phyloP scores from a whole-genome alignment of 1,140 invertebrate species.

The Hirudo medicinalis region DNA sequence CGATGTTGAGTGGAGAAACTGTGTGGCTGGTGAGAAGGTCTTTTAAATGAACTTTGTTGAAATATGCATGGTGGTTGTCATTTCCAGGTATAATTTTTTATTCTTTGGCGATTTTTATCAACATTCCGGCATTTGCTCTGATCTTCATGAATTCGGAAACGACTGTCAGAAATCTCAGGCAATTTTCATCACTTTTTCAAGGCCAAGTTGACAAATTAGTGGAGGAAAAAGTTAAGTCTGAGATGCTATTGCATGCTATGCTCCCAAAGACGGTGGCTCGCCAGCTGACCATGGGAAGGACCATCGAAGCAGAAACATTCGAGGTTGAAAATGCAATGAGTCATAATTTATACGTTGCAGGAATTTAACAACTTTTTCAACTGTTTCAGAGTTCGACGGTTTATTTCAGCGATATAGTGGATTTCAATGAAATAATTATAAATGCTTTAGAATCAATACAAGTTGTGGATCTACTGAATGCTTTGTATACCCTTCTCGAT shows the following conservation, averaged over 20 bases:
- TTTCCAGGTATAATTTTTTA: slow-evolving; percentile 6
- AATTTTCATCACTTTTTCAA: background rate
- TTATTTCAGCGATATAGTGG: slow-evolving; percentile 27
- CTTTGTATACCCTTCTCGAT: slow-evolving; percentile 25
- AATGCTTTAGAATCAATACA: slow-evolving; percentile 21
- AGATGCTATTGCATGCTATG: slow-evolving; percentile 10
- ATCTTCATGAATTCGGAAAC: slow-evolving; percentile 9
- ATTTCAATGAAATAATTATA: slow-evolving; percentile 24
- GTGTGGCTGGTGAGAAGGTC: background rate
- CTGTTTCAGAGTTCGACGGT: slow-evolving; percentile 20
- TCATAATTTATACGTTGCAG: background rate
- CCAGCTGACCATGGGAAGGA: slow-evolving; percentile 15
- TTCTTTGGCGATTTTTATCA: background rate
- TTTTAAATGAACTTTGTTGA: background rate
- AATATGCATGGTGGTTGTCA: background rate
- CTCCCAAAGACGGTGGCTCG: slow-evolving; percentile 17
- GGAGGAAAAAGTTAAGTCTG: background rate
- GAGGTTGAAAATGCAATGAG: background rate
- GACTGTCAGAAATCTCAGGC: slow-evolving; percentile 8
- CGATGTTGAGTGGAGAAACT: background rate
- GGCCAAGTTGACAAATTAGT: background rate
- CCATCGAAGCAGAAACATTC: slow-evolving; percentile 17
- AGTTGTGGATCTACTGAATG: slow-evolving; percentile 25
- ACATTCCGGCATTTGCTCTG: background rate
- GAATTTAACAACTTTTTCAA: background rate